A percentile compares a stretch with the other conserved stretches of the same genome.
Evolutionary conservation across 2,113 vertebrate genomes (phyloP).

Genomic region (mouse (Mus musculus)): DNA sequence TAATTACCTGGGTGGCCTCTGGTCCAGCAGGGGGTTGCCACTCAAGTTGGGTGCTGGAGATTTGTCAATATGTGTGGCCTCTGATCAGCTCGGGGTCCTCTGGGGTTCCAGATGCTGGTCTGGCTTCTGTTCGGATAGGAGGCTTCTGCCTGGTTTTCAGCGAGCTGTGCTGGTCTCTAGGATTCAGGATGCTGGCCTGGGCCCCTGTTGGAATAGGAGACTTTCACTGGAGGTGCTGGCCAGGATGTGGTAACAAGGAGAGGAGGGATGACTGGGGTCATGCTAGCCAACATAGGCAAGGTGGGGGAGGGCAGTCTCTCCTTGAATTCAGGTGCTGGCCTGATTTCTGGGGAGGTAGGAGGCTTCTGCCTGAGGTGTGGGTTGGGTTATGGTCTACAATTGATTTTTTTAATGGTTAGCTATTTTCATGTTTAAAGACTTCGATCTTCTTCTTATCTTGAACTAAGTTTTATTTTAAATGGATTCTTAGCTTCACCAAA

Average conservation of each 20-base stretch:
- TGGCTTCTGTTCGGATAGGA: too few species aligned
- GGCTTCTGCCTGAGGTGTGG: background rate
- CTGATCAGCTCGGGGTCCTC: background rate
- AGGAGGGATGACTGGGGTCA: background rate
- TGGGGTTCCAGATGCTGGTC: background rate
- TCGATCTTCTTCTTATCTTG: background rate
- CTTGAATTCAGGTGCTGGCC: background rate
- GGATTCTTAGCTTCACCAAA: background rate
- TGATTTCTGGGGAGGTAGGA: background rate
- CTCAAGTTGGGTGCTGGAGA: background rate
- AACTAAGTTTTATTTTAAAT: background rate
- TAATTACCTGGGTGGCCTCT: background rate
- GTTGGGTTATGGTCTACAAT: background rate
- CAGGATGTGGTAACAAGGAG: background rate
- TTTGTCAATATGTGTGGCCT: background rate
- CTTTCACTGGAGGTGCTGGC: background rate
- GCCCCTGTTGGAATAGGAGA: background rate
- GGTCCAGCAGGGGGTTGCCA: background rate
- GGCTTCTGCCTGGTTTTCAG: too few species aligned
- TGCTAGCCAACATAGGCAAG: background rate
- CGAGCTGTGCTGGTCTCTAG: too few species aligned
- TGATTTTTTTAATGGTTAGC: background rate
- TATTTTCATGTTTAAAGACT: background rate
- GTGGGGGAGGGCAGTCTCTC: background rate
- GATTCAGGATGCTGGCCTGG: background rate